A percentile compares a stretch with the other conserved stretches of the same genome.
Conservation (phyloP, 2,797 vertebrate genomes). For the Spinibarbus caldwelli region DNA sequence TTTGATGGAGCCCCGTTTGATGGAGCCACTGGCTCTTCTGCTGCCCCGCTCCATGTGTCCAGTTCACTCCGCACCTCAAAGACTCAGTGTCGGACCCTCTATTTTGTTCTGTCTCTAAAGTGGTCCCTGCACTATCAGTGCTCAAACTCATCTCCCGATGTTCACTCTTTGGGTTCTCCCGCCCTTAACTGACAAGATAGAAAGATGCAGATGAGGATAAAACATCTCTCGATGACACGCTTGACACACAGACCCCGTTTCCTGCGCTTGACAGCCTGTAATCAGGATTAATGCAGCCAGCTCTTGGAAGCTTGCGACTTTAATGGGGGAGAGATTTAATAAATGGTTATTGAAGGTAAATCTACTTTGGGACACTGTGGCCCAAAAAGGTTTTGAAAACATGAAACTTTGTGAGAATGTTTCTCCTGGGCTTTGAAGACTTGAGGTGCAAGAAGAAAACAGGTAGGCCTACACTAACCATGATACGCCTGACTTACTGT, state of each 20-base stretch:
- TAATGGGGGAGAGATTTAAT: constrained; percentile 96
- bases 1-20: constrained; percentile 89
- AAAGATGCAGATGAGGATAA: constrained; percentile 72
- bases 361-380: constrained; percentile 89
- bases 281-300: constrained; percentile 94
- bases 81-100: constrained; percentile 24
- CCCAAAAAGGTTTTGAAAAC: constrained; percentile 78
- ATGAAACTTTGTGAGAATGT: constrained; percentile 64
- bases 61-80: constrained; percentile 17
- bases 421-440: neutral
- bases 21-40: constrained; percentile 77
- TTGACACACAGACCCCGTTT: constrained; percentile 80
- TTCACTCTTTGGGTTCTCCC: constrained; percentile 44
- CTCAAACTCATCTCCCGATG: constrained; percentile 22
- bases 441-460: neutral
- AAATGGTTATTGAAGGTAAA: constrained; percentile 99
- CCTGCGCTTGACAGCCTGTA: constrained; percentile 83
- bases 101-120: constrained; percentile 3
- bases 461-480: neutral
- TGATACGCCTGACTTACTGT: neutral
- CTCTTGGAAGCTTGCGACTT: constrained; percentile 85
- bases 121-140: neutral
- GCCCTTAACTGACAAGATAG: constrained; percentile 73
- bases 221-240: constrained; percentile 80
- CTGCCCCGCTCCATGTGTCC: constrained; percentile 52